Evolutionary conservation across 2,797 vertebrate species (phyloP).

Genomic region (Clarias laeviceps): DNA sequence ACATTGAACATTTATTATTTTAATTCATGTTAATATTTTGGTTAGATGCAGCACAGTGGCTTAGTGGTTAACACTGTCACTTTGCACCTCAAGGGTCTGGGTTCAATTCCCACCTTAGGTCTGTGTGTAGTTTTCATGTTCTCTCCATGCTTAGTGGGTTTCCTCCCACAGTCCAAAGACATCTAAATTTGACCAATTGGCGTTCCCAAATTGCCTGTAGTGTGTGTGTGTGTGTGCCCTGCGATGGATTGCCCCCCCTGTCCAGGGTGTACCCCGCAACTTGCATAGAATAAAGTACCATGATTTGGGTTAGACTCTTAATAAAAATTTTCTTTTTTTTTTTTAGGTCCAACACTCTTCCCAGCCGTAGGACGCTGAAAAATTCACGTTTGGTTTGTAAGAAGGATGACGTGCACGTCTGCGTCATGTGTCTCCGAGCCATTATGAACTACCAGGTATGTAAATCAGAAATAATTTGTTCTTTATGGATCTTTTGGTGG

Average conservation of each 20-base stretch:
- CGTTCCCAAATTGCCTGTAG: too few species aligned
- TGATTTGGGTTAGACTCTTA: not conserved
- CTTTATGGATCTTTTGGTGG: not conserved
- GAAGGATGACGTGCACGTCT: slow-evolving; percentile 96
- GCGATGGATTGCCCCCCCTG: too few species aligned
- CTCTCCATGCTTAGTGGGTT: too few species aligned
- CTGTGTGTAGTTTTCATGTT: too few species aligned
- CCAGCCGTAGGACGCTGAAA: slow-evolving; percentile 90
- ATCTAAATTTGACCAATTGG: too few species aligned
- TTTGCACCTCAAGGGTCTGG: too few species aligned
- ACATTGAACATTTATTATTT: not conserved
- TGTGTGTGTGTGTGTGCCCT: too few species aligned
- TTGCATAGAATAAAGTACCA: too few species aligned
- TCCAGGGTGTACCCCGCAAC: too few species aligned
- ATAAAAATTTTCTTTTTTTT: not conserved
- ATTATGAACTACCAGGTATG: slow-evolving; percentile 98
- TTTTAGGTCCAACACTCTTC: slow-evolving; percentile 88
- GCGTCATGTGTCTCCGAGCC: slow-evolving; percentile 95
- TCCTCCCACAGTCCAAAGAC: too few species aligned
- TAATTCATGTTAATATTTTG: not conserved
- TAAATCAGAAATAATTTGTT: not conserved
- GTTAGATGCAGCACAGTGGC: not conserved
- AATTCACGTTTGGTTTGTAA: slow-evolving; percentile 93
- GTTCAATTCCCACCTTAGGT: too few species aligned
- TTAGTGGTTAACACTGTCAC: too few species aligned